Base-by-base conservation (phyloP, 2,888 invertebrate genomes). In the Cyrtodaria siliqua region DNA sequence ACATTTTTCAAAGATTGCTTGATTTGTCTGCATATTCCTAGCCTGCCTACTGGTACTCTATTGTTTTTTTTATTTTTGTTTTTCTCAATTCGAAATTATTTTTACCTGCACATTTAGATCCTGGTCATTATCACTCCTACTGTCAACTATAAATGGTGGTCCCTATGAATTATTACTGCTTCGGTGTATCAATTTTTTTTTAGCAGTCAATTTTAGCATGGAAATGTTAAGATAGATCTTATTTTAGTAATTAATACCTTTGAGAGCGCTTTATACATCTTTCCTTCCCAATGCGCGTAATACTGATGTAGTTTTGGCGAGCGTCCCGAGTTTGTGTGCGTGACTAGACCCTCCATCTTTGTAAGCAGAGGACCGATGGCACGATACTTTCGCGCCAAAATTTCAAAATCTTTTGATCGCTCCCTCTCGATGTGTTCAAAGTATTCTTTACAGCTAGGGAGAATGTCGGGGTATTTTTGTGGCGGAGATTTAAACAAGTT, bases 281-380 rank as follows among this genome's bases (percentile, higher is more conserved):
- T 96, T 87, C 95, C 95, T 91, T 98, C 98, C 96, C 97, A 98
- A 91, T 94, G 95, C 0, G 94, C 94, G 89, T 98, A 98, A 91
- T 97, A 97, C 0, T 95, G 93, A 3, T 94, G 94, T 96, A 98
- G 96, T 77, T 95, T 95, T 0, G 94, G 92, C 0, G 96, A 96
- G 61, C 94, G 94, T 1, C 97, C 97, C 0, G 96, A 96, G 83
- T 96, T 96, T 1, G 96, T 96, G 73, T 96, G 96, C 23, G 97
- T 94, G 1, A 97, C 96, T 40, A 98, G 93, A 78, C 96, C 96
- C 93, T 98, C 98, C 77, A 98, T 93, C 93, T 98, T 98, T 86
- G 96, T 95, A 16, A 98, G 94, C 67, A 97, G 95, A 0, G 97
- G 97, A 0, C 96, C 96, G 52, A 97, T 94, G 0, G 96, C 96